Conservation (phyloP, 2,888 invertebrate species). For the Ectropis crepuscularia region DNA sequence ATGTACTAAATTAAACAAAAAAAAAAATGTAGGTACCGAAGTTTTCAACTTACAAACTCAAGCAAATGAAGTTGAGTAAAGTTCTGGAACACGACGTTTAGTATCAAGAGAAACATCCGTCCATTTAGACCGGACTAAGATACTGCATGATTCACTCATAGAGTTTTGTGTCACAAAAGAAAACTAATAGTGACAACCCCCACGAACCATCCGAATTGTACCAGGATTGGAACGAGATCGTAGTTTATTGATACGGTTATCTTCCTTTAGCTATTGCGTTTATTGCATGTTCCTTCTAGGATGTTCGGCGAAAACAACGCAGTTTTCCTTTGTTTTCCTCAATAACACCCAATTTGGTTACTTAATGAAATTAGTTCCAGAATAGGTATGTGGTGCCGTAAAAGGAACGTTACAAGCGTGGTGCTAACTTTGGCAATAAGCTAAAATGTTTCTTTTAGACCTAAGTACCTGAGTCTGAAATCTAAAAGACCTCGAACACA, state of each 20-base stretch:
- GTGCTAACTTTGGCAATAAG: conserved; percentile 3
- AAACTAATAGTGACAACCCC: conserved; percentile 24
- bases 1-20: too few species aligned
- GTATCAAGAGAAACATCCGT: too few species aligned
- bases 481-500: not conserved
- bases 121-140: too few species aligned
- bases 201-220: conserved; percentile 33
- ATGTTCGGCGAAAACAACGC: conserved; percentile 32
- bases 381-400: conserved; percentile 28
- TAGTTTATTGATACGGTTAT: conserved; percentile 47
- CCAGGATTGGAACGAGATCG: conserved; percentile 41
- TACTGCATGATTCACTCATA: not conserved
- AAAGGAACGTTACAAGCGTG: conserved; percentile 14
- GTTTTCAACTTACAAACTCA: too few species aligned
- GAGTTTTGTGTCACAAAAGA: not conserved
- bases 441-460: conserved; percentile 5
- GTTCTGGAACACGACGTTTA: too few species aligned
- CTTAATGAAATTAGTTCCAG: conserved; percentile 35
- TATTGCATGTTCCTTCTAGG: conserved; percentile 39
- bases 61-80: too few species aligned
- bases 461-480: not conserved
- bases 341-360: conserved; percentile 33
- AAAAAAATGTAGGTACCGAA: too few species aligned
- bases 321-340: conserved; percentile 29
- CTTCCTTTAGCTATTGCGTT: conserved; percentile 38